These are phyloP conservation scores for Drosophila subobscura DNA, from an alignment of 1,140 invertebrate genomes.

Conservation along the genomic window DNA sequence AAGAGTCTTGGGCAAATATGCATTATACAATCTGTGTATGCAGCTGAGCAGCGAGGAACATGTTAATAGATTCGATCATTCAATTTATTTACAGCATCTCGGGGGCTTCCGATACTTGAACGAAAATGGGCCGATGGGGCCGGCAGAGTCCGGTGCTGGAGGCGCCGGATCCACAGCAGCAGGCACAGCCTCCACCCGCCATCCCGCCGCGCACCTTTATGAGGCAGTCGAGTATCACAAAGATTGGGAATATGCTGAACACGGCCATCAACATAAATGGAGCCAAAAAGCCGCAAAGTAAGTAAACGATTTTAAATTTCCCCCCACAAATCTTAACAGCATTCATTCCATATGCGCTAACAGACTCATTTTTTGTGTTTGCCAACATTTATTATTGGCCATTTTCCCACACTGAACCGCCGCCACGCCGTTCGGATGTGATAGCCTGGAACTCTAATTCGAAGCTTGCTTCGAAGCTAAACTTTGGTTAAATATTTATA, in stretches of 20 bases:
- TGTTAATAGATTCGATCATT: slow-evolving; percentile 71
- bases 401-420: slow-evolving; percentile 25
- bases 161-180: slow-evolving; percentile 71
- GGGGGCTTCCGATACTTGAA: neutral
- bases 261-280: slow-evolving; percentile 86
- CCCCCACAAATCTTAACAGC: slow-evolving; percentile 12
- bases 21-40: slow-evolving; percentile 68
- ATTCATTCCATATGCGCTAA: neutral
- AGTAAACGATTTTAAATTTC: slow-evolving; percentile 49
- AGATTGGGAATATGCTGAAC: slow-evolving; percentile 88
- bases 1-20: slow-evolving; percentile 52
- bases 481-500: too few relatives aligned
- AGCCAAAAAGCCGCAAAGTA: slow-evolving; percentile 79
- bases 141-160: slow-evolving; percentile 76
- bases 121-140: slow-evolving; percentile 74
- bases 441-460: slow-evolving; percentile 52
- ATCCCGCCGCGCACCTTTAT: slow-evolving; percentile 85
- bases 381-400: slow-evolving; percentile 24
- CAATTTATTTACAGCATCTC: slow-evolving; percentile 61
- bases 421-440: slow-evolving; percentile 37
- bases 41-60: slow-evolving; percentile 29
- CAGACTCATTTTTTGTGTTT: neutral
- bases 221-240: slow-evolving; percentile 88
- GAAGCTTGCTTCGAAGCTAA: too few relatives aligned
- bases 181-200: slow-evolving; percentile 56